Base-by-base conservation (phyloP, 2,113 vertebrate genomes). In the Varanus komodoensis region DNA sequence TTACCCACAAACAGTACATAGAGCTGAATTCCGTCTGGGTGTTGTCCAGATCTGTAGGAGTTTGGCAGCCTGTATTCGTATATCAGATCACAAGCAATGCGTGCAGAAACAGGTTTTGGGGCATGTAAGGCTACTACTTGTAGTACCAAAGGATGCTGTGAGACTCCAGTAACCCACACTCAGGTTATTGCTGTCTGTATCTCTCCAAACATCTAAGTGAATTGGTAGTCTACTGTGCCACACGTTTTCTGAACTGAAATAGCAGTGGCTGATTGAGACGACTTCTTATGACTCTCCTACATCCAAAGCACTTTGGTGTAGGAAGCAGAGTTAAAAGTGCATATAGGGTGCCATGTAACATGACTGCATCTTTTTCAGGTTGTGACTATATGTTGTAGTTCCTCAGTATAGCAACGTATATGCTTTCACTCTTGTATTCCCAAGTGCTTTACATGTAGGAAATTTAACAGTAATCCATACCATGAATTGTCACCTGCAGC, bases 1-100 rank as follows among this genome's bases (percentile, higher is more conserved):
- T 74, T 61, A 74, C 50, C 67, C n/a, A 89, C 82, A 68, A 32
- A 85, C n/a, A 57, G 32, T 71, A 90, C 64, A 67, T 29, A 69
- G 75, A 83, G 52, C 87, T 74, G 25, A 52, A 52, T 79, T 86
- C 48, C 74, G n/a, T 80, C 83, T 80, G 44, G 9, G 6, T 71
- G 5, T 23, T 48, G 38, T 75, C 29, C n/a, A 29, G 61, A 38
- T 89, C 38, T 38, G 29, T 77, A 78, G 48, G 27, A 77, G 54
- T 78, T 64, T 69, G 44, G 89, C 74, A 89, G 64, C 57, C 38
- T 86, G 83, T 69, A 29, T 54, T 54, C 48, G 69, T 69, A 57
- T 4, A 25, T 25, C 74, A 71, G 83, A 84, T 50, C 15, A 44
- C 25, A 67, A 11, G 23, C 8, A 17, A 77, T 48, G 48, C 85